These are phyloP conservation scores for Hozukius guyotensis DNA, from an alignment of 2,797 vertebrate species.

Conservation along the genomic window DNA sequence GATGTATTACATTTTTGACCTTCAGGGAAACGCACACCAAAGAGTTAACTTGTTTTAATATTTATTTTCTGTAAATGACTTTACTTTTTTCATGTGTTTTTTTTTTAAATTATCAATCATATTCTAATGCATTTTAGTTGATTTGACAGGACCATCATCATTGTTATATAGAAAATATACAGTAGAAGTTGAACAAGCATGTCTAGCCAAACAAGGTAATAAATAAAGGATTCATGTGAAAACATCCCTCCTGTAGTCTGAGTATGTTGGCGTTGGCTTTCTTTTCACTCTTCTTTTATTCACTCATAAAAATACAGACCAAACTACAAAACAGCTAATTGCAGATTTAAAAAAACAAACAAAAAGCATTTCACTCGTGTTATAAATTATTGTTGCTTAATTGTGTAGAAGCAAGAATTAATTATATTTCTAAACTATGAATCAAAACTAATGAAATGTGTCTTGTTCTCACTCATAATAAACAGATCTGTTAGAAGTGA, in stretches of 20 bases:
- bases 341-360: slow-evolving; percentile 11
- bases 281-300: not conserved
- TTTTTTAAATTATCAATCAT: not conserved
- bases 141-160: slow-evolving; percentile 25
- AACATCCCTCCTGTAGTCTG: slow-evolving; percentile 7
- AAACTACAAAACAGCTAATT: slow-evolving; percentile 53
- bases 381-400: slow-evolving; percentile 66
- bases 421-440: slow-evolving; percentile 36
- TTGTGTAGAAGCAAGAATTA: slow-evolving; percentile 76
- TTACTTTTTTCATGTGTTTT: not conserved
- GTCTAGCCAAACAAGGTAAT: slow-evolving; percentile 35
- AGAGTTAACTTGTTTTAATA: not conserved
- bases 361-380: slow-evolving; percentile 56
- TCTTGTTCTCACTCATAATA: slow-evolving; percentile 35
- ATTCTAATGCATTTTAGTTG: not conserved
- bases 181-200: slow-evolving; percentile 61
- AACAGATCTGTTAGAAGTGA: slow-evolving; percentile 6
- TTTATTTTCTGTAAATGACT: slow-evolving; percentile 18
- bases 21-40: not conserved
- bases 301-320: slow-evolving; percentile 53
- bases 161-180: slow-evolving; percentile 70
- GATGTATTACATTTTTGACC: not conserved
- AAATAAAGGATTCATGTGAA: slow-evolving; percentile 44
- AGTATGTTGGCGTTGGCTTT: slow-evolving; percentile 3
- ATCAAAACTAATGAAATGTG: slow-evolving; percentile 34